A percentile compares a stretch with the other conserved stretches of the same genome.
phyloP scores from a whole-genome alignment of 2,888 invertebrate genomes.

The Alcis repandata region DNA sequence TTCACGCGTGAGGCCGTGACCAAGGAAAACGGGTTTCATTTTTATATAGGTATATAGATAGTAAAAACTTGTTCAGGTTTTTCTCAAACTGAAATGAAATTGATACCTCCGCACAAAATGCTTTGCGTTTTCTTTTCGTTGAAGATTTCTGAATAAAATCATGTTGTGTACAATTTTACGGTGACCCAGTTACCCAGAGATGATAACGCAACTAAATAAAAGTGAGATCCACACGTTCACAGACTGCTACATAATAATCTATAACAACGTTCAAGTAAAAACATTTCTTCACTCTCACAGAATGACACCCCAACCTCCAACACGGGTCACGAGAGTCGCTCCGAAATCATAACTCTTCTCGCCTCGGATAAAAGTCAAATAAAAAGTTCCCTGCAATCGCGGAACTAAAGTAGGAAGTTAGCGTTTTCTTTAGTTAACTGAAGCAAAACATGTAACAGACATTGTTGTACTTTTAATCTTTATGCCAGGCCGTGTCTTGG shows the following conservation, averaged over 20 bases:
- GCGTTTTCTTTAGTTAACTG: constrained; percentile 21
- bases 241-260: not conserved
- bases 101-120: too few relatives aligned
- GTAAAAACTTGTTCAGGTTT: too few relatives aligned
- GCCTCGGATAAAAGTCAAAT: constrained; percentile 33
- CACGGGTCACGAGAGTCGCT: constrained; percentile 18
- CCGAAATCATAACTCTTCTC: constrained; percentile 30
- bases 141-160: too few relatives aligned
- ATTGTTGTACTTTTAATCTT: constrained; percentile 23
- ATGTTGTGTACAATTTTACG: too few relatives aligned
- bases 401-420: constrained; percentile 26
- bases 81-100: too few relatives aligned
- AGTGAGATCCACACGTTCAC: not conserved
- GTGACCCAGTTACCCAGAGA: too few relatives aligned
- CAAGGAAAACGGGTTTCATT: too few relatives aligned
- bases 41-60: too few relatives aligned
- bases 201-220: too few relatives aligned
- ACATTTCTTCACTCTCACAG: constrained; percentile 6
- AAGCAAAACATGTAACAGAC: constrained; percentile 22
- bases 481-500: constrained; percentile 1
- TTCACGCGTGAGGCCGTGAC: too few relatives aligned
- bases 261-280: not conserved
- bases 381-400: constrained; percentile 22
- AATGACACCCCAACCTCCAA: constrained; percentile 4
- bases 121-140: not conserved